These are phyloP conservation scores for Montipora capitata DNA, from an alignment of 92 coral and sea anemone species.

Conservation along the genomic window DNA sequence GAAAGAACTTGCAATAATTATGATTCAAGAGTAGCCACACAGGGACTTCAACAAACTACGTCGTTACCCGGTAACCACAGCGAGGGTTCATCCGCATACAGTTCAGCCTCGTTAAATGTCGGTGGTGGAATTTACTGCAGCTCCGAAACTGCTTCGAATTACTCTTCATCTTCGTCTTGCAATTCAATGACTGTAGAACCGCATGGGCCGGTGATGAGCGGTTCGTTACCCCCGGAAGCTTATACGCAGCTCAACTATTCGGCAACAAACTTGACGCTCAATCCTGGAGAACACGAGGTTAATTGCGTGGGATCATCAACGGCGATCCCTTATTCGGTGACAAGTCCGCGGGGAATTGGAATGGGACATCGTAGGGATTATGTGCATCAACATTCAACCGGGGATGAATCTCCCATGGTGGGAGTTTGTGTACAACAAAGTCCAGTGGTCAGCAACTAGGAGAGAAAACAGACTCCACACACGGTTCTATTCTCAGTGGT, in stretches of 20 bases:
- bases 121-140: constrained; percentile 88
- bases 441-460: constrained; percentile 95
- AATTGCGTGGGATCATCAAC: constrained; percentile 73
- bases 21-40: constrained; percentile 81
- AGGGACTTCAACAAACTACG: constrained; percentile 82
- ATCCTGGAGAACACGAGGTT: constrained; percentile 73
- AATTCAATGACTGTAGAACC: constrained; percentile 84
- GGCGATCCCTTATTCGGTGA: constrained; percentile 80
- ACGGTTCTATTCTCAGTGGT: not conserved
- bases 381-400: constrained; percentile 89
- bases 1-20: constrained; percentile 95
- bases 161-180: constrained; percentile 91
- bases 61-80: constrained; percentile 86
- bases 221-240: constrained; percentile 61
- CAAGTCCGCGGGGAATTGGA: constrained; percentile 83
- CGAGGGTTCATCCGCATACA: constrained; percentile 93
- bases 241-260: constrained; percentile 77
- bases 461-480: not conserved
- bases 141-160: constrained; percentile 92
- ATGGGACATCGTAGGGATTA: constrained; percentile 87
- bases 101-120: constrained; percentile 82
- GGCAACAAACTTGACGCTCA: constrained; percentile 74
- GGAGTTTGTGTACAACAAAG: constrained; percentile 99
- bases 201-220: constrained; percentile 72
- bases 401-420: constrained; percentile 98